Evolutionary conservation across 2,888 invertebrate species (phyloP).

Genomic region (Drosophila pseudotakahashii): DNA sequence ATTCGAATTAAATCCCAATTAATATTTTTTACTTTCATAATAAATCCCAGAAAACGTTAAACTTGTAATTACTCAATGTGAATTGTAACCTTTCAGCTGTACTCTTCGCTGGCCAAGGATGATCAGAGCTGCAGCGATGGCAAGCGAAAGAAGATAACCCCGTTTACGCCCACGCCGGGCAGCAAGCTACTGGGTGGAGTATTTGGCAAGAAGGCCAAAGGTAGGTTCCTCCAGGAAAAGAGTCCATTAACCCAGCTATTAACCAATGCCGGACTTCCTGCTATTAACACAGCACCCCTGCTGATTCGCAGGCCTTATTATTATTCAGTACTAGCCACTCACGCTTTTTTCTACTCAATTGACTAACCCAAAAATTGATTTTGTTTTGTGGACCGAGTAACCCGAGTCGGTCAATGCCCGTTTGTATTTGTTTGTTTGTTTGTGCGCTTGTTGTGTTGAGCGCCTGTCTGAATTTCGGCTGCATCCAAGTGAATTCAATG

Average conservation of each 20-base stretch:
- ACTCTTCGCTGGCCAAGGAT: slow-evolving; percentile 65
- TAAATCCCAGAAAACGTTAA: not conserved
- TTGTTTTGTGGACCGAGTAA: slow-evolving; percentile 32
- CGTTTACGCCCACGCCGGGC: slow-evolving; percentile 77
- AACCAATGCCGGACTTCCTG: slow-evolving; percentile 3
- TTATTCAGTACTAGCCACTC: slow-evolving; percentile 21
- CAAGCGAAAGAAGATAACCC: slow-evolving; percentile 72
- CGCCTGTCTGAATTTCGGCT: slow-evolving; percentile 82
- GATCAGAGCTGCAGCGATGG: slow-evolving; percentile 50
- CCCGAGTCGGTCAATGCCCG: slow-evolving; percentile 24
- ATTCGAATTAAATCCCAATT: not conserved
- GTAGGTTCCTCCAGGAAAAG: slow-evolving; percentile 53
- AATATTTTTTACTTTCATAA: slow-evolving; percentile 5
- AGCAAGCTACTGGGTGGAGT: slow-evolving; percentile 82
- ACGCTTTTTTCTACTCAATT: slow-evolving; percentile 40
- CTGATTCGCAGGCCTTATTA: slow-evolving; percentile 7
- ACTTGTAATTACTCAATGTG: not conserved
- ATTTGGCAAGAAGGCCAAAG: slow-evolving; percentile 82
- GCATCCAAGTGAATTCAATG: slow-evolving; percentile 83
- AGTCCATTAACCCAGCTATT: not conserved
- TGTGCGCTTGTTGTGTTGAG: slow-evolving; percentile 83
- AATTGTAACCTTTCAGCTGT: slow-evolving; percentile 65
- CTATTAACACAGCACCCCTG: slow-evolving; percentile 34
- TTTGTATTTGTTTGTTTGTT: slow-evolving; percentile 62
- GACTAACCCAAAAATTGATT: slow-evolving; percentile 52